These are phyloP conservation scores for Manis javanica DNA, from an alignment of 2,797 vertebrate species.

Conservation along the genomic window DNA sequence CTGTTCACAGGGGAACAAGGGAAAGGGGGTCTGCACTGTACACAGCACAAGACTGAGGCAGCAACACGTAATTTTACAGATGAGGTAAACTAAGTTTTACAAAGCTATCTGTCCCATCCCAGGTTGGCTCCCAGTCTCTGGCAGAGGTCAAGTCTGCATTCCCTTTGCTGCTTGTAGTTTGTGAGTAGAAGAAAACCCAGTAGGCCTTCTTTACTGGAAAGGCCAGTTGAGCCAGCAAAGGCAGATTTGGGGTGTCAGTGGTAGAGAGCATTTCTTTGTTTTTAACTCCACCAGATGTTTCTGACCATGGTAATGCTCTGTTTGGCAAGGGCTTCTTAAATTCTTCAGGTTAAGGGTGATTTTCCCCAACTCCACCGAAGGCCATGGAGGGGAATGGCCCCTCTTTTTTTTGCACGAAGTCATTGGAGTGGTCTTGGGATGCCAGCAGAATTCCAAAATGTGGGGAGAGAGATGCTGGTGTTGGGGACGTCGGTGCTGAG, in stretches of 20 bases:
- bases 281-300: neutral
- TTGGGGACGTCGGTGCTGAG: neutral
- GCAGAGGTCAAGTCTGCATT: neutral
- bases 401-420: neutral
- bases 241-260: neutral
- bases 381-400: neutral
- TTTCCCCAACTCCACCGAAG: neutral
- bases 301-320: neutral
- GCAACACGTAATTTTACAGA: neutral
- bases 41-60: fast-evolving
- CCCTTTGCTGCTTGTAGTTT: neutral
- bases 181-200: neutral
- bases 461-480: neutral
- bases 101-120: neutral
- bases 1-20: neutral
- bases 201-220: neutral
- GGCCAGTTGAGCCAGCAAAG: neutral
- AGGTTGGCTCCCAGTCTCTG: neutral
- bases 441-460: neutral
- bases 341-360: neutral
- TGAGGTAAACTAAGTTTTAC: neutral
- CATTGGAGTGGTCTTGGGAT: neutral
- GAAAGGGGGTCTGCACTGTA: neutral
- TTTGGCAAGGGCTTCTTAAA: neutral
- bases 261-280: neutral